These are phyloP conservation scores for Idaea biselata DNA, from an alignment of 2,888 invertebrate genomes.

Conservation along the genomic window DNA sequence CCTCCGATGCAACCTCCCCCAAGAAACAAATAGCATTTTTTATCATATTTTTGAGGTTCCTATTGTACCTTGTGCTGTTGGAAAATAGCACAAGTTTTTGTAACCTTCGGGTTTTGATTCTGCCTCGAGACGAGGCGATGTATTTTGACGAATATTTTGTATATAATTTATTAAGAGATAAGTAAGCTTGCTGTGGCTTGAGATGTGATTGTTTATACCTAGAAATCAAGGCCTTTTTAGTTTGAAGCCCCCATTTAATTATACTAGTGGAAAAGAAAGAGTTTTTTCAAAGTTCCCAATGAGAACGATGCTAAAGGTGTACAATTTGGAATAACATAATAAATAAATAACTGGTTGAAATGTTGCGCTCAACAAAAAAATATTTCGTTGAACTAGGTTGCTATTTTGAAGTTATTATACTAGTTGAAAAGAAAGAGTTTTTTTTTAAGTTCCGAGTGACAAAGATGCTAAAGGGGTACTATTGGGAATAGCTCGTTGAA, in stretches of 20 bases:
- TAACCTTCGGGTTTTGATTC: constrained; percentile 38
- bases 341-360: too few species aligned
- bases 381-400: too few species aligned
- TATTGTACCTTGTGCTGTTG: constrained; percentile 50
- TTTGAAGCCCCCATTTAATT: constrained; percentile 3
- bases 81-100: constrained; percentile 49
- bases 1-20: constrained; percentile 65
- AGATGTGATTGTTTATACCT: constrained; percentile 16
- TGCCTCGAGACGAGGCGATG: constrained; percentile 37
- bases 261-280: too few species aligned
- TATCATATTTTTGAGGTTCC: constrained; percentile 41
- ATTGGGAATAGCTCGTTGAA: too few species aligned
- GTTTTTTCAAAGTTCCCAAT: too few species aligned
- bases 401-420: too few species aligned
- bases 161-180: constrained; percentile 18
- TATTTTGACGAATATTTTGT: constrained; percentile 57
- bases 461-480: too few species aligned
- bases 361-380: too few species aligned
- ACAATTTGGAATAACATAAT: too few species aligned
- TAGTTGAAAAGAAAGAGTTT: too few species aligned
- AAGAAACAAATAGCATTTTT: constrained; percentile 51
- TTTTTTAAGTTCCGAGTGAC: too few species aligned
- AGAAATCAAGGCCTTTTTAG: neutral
- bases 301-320: too few species aligned
- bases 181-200: constrained; percentile 25